Base-by-base conservation (phyloP, 1,140 invertebrate species). In the Drosophila repletoides region DNA sequence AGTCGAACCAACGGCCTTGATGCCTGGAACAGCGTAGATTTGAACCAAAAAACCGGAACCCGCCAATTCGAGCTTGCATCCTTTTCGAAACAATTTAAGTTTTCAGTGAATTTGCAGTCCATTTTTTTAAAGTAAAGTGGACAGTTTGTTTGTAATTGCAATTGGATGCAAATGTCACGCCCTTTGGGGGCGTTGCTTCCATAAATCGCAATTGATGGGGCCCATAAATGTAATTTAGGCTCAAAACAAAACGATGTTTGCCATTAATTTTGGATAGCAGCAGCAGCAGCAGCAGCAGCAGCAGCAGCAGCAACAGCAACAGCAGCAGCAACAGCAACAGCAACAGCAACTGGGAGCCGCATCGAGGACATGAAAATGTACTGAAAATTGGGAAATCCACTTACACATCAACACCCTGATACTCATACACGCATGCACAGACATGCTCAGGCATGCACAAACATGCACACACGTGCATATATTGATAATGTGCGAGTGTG, bases 401-500 rank as follows among this genome's bases (percentile, higher is more conserved):
- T 24, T 10, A 52, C 12, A 26, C 21, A 26, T 21, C n/a, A 19
- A 49, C 17, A 22, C 14, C 29, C 33, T 40, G 26, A 24, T 22
- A 65, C 9, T 15, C 22, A 29, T 2, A 17, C 6, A 33, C 14
- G 10, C 6, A 34, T 0, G 36, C 7, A 24, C 12, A 7, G 7
- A 41, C 15, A 15, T 10, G 5, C 38, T 33, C 2, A 26, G 1
- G 22, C 10, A 2, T 1, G 26, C 31, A 53, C 22, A 10, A 2
- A 29, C 34, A 17, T 9, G 21, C 3, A 15, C 21, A 19, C 6
- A 24, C 14, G n/a, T 33, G n/a, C 7, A 34, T 43, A 28, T 46
- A 36, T 24, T 49, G 38, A 67, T 67, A 46, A 61, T 61, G 64
- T 61, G n/a, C n/a, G n/a, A n/a, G n/a, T n/a, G 29, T 73, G 58